Conservation (phyloP, 2,797 vertebrate species). For the Crocodylus rhombifer region DNA sequence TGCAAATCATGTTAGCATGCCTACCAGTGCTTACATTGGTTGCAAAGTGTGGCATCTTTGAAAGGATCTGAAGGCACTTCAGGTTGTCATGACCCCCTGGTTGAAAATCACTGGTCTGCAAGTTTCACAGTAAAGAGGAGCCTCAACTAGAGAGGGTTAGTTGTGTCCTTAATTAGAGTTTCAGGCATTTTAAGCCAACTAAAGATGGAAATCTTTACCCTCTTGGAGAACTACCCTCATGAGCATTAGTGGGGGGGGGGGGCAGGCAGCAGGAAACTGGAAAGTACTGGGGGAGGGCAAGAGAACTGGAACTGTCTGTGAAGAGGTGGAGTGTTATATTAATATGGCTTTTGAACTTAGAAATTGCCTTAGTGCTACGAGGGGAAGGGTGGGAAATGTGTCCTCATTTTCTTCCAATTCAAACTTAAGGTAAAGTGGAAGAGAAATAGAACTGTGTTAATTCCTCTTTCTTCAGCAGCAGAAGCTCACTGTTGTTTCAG, state of each 20-base stretch:
- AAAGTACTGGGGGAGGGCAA: neutral
- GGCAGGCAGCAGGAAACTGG: neutral
- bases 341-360: neutral
- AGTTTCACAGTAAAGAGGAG: neutral
- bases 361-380: neutral
- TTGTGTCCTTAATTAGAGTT: neutral
- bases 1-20: too few relatives aligned
- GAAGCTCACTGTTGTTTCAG: neutral
- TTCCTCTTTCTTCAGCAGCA: neutral
- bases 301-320: accelerated
- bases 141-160: neutral
- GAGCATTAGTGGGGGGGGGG: neutral
- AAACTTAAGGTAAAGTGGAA: neutral
- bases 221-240: neutral
- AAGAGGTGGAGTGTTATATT: neutral
- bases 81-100: too few relatives aligned
- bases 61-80: too few relatives aligned
- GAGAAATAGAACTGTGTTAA: neutral
- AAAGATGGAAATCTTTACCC: neutral
- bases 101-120: too few relatives aligned
- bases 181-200: neutral
- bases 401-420: accelerated
- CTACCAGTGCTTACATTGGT: too few relatives aligned
- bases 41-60: too few relatives aligned
- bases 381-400: neutral